Base-by-base conservation (phyloP, 1,140 invertebrate genomes). In the Polypedilum vanderplanki region DNA sequence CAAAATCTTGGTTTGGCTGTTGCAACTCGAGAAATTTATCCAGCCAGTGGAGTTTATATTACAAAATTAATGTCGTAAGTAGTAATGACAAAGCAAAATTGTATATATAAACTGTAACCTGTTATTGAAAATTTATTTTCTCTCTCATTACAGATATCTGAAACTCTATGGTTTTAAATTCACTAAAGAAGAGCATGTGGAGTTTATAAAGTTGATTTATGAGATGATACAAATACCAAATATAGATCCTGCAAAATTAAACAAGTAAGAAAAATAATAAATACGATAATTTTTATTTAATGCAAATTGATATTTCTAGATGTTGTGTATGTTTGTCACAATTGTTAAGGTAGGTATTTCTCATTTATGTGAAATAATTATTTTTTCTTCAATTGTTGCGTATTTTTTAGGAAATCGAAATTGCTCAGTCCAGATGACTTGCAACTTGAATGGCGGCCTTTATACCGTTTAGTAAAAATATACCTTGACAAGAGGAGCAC, bases 101-200 rank as follows among this genome's bases (percentile, higher is more conserved):
- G 65, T 8, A 57, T 8, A 64, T 40, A 74, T 65, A 15, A 15
- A 17, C 64, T 20, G 7, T 75, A 24, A 74, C n/a, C 70, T 73
- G 17, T 73, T 40, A 40, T 67, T 5, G 1, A 74, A 77, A 1
- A 41, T 18, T 76, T 57, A 33, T 77, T 73, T 77, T 73, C 75
- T 77, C 78, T 79, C 80, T 78, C 78, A 76, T 85, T 87, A 76
- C 79, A 92, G 91, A 78, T 96, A 94, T 79, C 89, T 96, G 40
- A 87, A 89, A 78, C 83, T 95, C 24, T 95, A 95, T 86, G 93
- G 93, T 12, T 81, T 90, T 76, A 93, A 93, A 79, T 96, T 98
- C 83, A 90, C 89, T 1, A 97, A 97, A 83, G 90, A 93, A 78
- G 95, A 97, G 82, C 95, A 98, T 80, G 87, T 98, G 22, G 81